These are phyloP conservation scores for Eilema sororculum DNA, from an alignment of 2,888 invertebrate genomes.

Conservation along the genomic window DNA sequence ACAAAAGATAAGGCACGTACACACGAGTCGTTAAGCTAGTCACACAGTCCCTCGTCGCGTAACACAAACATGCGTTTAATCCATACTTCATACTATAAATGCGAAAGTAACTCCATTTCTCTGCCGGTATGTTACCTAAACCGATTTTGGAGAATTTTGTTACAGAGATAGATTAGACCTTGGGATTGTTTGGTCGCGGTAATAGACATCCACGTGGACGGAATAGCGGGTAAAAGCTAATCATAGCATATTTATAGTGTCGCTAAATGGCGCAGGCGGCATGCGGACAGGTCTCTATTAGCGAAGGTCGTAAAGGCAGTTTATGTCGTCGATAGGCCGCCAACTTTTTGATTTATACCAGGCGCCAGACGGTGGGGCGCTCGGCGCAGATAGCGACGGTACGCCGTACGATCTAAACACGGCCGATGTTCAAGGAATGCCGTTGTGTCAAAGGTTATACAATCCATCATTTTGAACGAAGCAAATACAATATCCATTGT, in stretches of 20 bases:
- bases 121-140: too few relatives aligned
- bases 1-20: constrained; percentile 35
- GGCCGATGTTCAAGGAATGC: background rate
- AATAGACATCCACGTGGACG: too few relatives aligned
- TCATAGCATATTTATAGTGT: constrained; percentile 15
- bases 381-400: constrained; percentile 11
- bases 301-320: constrained; percentile 63
- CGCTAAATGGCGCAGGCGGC: constrained; percentile 22
- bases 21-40: background rate
- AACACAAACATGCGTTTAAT: constrained; percentile 3
- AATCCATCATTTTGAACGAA: background rate
- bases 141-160: too few relatives aligned
- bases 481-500: background rate
- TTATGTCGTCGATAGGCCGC: constrained; percentile 62
- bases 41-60: background rate
- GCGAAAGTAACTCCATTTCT: too few relatives aligned
- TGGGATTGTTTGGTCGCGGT: too few relatives aligned
- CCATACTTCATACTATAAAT: too few relatives aligned
- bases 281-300: constrained; percentile 53
- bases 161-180: too few relatives aligned
- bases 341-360: constrained; percentile 69
- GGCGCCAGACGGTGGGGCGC: constrained; percentile 25
- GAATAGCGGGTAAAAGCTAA: background rate
- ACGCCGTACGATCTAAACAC: constrained; percentile 11
- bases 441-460: background rate